Evolutionary conservation across 2,888 invertebrate genomes (phyloP), one percentile per base, ranked within the genome.

Genomic region (Amphiduros pacificus): DNA sequence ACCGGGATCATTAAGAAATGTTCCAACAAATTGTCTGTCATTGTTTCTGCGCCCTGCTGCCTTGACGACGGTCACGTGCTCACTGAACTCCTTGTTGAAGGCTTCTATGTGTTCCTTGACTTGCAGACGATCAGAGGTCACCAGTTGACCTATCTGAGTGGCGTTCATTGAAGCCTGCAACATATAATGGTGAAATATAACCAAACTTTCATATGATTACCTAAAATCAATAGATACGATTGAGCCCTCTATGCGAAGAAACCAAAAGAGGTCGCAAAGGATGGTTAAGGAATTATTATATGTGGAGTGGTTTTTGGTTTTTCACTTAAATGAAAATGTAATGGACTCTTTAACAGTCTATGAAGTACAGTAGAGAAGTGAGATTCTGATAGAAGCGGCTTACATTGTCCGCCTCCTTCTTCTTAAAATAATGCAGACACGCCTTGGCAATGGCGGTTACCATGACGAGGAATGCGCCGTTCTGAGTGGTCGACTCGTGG

Each of bases 361-460:
- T n/a, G n/a, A n/a, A n/a, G n/a, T n/a, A n/a, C n/a, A n/a, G n/a
- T n/a, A n/a, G n/a, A n/a, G n/a, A n/a, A n/a, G n/a, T n/a, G n/a
- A n/a, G n/a, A n/a, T n/a, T n/a, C n/a, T n/a, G n/a, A n/a, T n/a
- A n/a, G n/a, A n/a, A n/a, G n/a, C n/a, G n/a, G 11, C 27, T 26
- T 55, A 55, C 55, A 40, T 41, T 36, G 9, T 41, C 41, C 26
- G 55, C 26, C 41, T 55, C 55, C 41, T 55, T 55, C 55, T 55
- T 55, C 17, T n/a, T 24, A 36, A 55, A 55, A 41, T 55, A 55
- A 2, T 41, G 41, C 2, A n/a, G 40, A n/a, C 40, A 36, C n/a
- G 55, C 55, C 6, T 11, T 26, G 11, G 55, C 17, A 2, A 55
- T 27, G 2, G 26, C 55, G 17, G 41, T 41, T 11, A 41, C 55